Evolutionary conservation across 1,140 invertebrate genomes (phyloP).

Genomic region (Cotesia vestalis): DNA sequence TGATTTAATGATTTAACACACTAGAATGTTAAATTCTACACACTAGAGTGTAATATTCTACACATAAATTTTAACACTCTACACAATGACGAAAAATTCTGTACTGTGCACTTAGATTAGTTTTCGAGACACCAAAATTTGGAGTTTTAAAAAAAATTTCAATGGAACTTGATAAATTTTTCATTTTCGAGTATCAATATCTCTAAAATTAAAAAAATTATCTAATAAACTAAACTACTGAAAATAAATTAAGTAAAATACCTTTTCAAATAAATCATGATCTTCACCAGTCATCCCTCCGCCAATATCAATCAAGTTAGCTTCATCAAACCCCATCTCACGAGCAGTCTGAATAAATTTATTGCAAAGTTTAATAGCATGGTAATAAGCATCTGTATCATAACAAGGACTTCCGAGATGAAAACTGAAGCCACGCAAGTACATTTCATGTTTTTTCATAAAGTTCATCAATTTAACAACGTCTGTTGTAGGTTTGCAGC

Average conservation of each 20-base stretch:
- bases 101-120: too few relatives aligned
- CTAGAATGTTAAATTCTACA: too few relatives aligned
- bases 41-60: too few relatives aligned
- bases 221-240: too few relatives aligned
- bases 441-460: slow-evolving; percentile 76
- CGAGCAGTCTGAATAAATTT: slow-evolving; percentile 75
- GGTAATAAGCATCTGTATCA: slow-evolving; percentile 75
- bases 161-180: too few relatives aligned
- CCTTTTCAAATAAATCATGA: slow-evolving; percentile 59
- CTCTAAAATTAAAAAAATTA: too few relatives aligned
- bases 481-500: slow-evolving; percentile 82
- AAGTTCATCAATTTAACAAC: slow-evolving; percentile 79
- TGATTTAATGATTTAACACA: too few relatives aligned
- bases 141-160: too few relatives aligned
- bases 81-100: too few relatives aligned
- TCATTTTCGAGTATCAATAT: too few relatives aligned
- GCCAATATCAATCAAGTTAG: slow-evolving; percentile 83
- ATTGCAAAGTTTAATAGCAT: slow-evolving; percentile 74
- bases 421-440: slow-evolving; percentile 88
- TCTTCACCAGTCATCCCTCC: slow-evolving; percentile 85
- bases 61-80: too few relatives aligned
- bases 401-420: slow-evolving; percentile 86
- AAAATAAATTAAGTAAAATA: slow-evolving; percentile 53
- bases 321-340: slow-evolving; percentile 72
- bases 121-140: too few relatives aligned